phyloP scores from a whole-genome alignment of 2,888 invertebrate species.

The Protodeltote pygarga region DNA sequence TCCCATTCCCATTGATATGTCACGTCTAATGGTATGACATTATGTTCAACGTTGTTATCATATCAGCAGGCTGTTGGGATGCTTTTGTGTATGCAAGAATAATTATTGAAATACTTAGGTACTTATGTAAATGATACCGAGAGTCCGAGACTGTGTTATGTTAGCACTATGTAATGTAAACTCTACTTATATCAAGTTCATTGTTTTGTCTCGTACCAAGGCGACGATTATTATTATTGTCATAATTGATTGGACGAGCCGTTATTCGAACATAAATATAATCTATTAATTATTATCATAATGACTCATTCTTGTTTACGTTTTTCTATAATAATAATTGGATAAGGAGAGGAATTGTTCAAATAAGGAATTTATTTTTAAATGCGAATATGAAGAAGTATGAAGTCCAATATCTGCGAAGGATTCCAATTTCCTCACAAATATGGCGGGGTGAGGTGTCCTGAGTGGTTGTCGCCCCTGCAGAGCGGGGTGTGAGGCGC shows the following conservation, averaged over 20 bases:
- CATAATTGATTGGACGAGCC: slow-evolving; percentile 53
- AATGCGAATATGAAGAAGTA: slow-evolving; percentile 47
- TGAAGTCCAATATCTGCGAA: slow-evolving; percentile 60
- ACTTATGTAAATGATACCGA: slow-evolving; percentile 33
- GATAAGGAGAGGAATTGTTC: slow-evolving; percentile 1
- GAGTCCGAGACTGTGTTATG: slow-evolving; percentile 35
- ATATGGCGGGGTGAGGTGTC: slow-evolving; percentile 71
- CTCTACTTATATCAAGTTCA: slow-evolving; percentile 52
- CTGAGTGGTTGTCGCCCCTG: slow-evolving; percentile 66
- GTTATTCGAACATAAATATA: slow-evolving; percentile 49
- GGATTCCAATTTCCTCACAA: slow-evolving; percentile 82
- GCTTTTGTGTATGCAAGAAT: slow-evolving; percentile 47
- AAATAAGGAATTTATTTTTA: slow-evolving; percentile 13
- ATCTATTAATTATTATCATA: slow-evolving; percentile 36
- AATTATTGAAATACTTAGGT: slow-evolving; percentile 38
- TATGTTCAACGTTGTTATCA: slow-evolving; percentile 64
- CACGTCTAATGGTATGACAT: slow-evolving; percentile 70
- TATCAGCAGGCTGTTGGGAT: slow-evolving; percentile 51
- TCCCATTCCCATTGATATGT: slow-evolving; percentile 72
- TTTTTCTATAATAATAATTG: slow-evolving; percentile 22
- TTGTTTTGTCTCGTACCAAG: slow-evolving; percentile 60
- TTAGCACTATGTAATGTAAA: slow-evolving; percentile 50
- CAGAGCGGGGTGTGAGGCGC: slow-evolving; percentile 66
- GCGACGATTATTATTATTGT: slow-evolving; percentile 52
- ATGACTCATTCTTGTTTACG: slow-evolving; percentile 35